These are phyloP conservation scores for Agriopis leucophaearia DNA, from an alignment of 2,888 invertebrate genomes.

Conservation along the genomic window DNA sequence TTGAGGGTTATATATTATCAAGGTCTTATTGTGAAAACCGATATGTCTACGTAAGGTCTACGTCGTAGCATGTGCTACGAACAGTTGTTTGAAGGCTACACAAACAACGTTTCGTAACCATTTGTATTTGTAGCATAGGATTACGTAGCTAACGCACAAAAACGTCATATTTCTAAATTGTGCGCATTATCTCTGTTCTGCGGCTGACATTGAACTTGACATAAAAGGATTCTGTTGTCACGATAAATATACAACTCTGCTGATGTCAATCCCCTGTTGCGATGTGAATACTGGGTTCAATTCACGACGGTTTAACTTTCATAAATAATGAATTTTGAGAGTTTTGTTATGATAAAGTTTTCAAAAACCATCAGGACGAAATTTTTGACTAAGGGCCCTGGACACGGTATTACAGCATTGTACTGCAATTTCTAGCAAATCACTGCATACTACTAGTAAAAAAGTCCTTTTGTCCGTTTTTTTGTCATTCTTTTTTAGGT, in stretches of 20 bases:
- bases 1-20: constrained; percentile 15
- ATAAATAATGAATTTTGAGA: neutral
- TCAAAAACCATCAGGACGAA: too few relatives aligned
- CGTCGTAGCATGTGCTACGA: constrained; percentile 38
- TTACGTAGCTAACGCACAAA: constrained; percentile 29
- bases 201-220: constrained; percentile 42
- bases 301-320: neutral
- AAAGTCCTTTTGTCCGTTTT: neutral
- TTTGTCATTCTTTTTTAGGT: neutral
- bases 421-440: neutral
- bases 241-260: constrained; percentile 24
- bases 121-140: constrained; percentile 31
- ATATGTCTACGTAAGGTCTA: constrained; percentile 40
- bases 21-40: constrained; percentile 31
- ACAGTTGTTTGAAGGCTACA: constrained; percentile 22
- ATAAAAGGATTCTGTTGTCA: constrained; percentile 29
- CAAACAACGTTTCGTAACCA: constrained; percentile 27
- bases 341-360: too few relatives aligned
- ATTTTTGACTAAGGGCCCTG: too few relatives aligned
- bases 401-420: neutral
- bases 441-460: neutral
- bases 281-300: constrained; percentile 10
- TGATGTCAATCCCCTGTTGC: constrained; percentile 28
- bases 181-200: constrained; percentile 31
- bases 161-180: constrained; percentile 40